Evolutionary conservation across 2,113 vertebrate species (phyloP), one percentile per base, ranked within the genome.

Genomic region (Strix aluco): DNA sequence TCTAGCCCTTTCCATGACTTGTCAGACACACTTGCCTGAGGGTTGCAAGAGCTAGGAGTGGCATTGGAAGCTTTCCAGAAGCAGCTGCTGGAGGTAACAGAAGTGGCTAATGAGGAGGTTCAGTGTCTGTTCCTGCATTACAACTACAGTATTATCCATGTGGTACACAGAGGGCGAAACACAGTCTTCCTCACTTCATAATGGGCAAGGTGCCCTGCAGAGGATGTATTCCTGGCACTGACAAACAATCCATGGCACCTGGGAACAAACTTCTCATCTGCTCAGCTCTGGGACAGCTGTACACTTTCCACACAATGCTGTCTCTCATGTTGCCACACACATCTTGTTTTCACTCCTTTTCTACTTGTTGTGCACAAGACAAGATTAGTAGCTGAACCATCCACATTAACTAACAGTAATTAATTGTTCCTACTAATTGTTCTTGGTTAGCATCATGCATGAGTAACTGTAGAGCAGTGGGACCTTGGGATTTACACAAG

Each of bases 111-210:
- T 1, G 4, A 81, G 74, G 40, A n/a, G 57, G 36, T 61, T 77
- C 27, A 2, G 11, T 27, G 51, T 58, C 25, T 0, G 0, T 40
- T 38, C 70, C 42, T 19, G n/a, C 34, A 15, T 83, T 59, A 25
- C 34, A n/a, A 13, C 47, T 44, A 9, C 18, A n/a, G 36, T 36
- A 42, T 81, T 52, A 40, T 7, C 59, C 7, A 15, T 2, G 4
- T n/a, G 15, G 40, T 29, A 73, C 0, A 3, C 23, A 62, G 29
- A 59, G 26, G 29, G 20, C 32, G 44, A 90, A 92, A 72, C 47
- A 15, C 47, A 15, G 30, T 40, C 59, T 78, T 62, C 59, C 38
- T 75, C 42, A 5, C 25, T 77, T 72, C 65, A 63, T 52, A 65
- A 54, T 11, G 26, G 42, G 58, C 46, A 49, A 46, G 30, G 38